These are phyloP conservation scores for Esox lucius DNA, from an alignment of 2,797 vertebrate species.

Conservation along the genomic window DNA sequence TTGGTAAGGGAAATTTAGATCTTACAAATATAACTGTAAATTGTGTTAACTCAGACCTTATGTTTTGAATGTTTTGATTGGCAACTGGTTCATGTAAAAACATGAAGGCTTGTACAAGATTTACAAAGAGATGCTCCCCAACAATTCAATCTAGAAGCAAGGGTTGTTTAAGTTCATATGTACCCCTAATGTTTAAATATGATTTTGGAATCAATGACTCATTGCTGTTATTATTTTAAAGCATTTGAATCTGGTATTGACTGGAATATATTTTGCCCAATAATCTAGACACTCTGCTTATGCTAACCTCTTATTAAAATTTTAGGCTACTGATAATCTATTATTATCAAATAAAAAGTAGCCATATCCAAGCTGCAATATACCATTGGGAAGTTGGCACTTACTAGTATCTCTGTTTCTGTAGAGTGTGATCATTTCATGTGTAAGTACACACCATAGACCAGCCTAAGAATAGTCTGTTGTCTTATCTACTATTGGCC, in stretches of 20 bases:
- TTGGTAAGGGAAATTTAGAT: slow-evolving; percentile 65
- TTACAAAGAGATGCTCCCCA: slow-evolving; percentile 23
- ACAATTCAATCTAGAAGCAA: slow-evolving; percentile 20
- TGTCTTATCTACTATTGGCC: background rate
- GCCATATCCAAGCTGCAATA: background rate
- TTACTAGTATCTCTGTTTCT: background rate
- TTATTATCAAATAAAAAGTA: background rate
- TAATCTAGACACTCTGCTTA: slow-evolving; percentile 21
- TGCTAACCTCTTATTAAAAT: slow-evolving; percentile 63
- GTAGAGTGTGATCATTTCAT: background rate
- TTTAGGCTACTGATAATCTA: slow-evolving; percentile 15
- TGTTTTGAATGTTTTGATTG: slow-evolving; percentile 48
- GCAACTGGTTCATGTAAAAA: slow-evolving; percentile 36
- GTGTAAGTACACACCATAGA: background rate
- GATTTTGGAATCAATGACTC: slow-evolving; percentile 54
- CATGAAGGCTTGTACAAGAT: slow-evolving; percentile 23
- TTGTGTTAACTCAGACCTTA: slow-evolving; percentile 35
- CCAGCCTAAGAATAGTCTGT: background rate
- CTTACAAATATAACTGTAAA: slow-evolving; percentile 56
- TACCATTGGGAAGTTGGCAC: background rate
- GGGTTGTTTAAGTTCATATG: slow-evolving; percentile 35
- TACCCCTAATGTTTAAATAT: slow-evolving; percentile 16
- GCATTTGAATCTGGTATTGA: slow-evolving; percentile 19
- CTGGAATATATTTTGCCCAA: slow-evolving; percentile 42
- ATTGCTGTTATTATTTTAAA: slow-evolving; percentile 55